Conservation (phyloP, 2,113 vertebrate genomes). For the Cardinalis cardinalis region DNA sequence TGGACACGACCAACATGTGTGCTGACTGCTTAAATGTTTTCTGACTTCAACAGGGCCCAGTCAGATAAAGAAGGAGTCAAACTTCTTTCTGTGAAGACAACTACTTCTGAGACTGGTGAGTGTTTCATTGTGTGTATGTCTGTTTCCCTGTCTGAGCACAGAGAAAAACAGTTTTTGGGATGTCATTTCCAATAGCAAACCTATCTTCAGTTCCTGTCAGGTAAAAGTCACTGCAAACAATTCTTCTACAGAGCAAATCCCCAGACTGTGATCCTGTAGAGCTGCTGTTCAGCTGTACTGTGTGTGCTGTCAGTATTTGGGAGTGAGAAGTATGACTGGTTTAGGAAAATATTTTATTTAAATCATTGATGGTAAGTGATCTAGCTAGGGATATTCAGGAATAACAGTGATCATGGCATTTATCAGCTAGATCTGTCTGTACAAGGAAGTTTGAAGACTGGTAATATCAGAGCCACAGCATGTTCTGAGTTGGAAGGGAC, state of each 20-base stretch:
- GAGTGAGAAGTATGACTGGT: neutral
- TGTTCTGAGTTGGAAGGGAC: neutral
- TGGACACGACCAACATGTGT: neutral
- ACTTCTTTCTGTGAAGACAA: conserved; percentile 79
- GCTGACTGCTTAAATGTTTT: neutral
- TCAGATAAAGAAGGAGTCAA: conserved; percentile 79
- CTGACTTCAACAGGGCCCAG: conserved; percentile 60
- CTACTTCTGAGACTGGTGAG: conserved; percentile 75
- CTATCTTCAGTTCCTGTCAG: neutral
- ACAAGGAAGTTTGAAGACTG: neutral
- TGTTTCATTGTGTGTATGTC: neutral
- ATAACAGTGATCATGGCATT: neutral
- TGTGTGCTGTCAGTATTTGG: neutral
- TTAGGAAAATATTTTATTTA: neutral
- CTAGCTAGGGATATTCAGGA: neutral
- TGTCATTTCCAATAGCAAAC: neutral
- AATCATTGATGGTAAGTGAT: neutral
- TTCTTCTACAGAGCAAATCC: neutral
- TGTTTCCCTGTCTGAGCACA: neutral
- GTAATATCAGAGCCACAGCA: neutral
- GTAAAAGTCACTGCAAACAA: neutral
- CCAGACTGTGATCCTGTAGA: neutral
- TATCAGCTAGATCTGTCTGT: neutral
- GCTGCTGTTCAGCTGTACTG: neutral
- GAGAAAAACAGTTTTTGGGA: neutral